Evolutionary conservation across 2,888 invertebrate genomes (phyloP), one percentile per base, ranked within the genome.

Genomic region (Apamea crenata): DNA sequence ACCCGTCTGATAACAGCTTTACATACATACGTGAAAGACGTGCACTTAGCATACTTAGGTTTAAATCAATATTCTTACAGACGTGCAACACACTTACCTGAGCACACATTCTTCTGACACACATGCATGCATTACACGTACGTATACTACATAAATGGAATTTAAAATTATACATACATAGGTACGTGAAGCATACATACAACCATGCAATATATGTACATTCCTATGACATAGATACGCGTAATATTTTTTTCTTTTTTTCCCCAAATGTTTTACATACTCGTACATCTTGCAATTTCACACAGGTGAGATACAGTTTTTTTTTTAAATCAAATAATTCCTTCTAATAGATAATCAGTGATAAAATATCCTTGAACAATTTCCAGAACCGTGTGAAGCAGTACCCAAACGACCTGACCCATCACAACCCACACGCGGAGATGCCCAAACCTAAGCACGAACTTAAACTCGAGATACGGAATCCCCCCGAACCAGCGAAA

Each of bases 391-490:
- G 96, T 2, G 96, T 96, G 32, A 97, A 96, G 91, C 95, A 95
- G 87, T 96, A 95, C 78, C 96, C 96, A 1, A 91, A 91, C 6
- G 97, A 95, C 76, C 85, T 97, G 40, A 97, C 96, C 2, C 97
- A 97, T 84, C 96, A 96, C 88, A 97, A 97, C 81, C 96, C 97
- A 0, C 96, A 97, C 84, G 96, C 97, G 0, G 96, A 96, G 84
- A 91, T 96, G 91, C 93, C 96, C 8, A 96, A 96, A 82, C 93
- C 95, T 44, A 96, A 95, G 85, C 94, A 94, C 63, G 96, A 96
- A 72, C 87, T 97, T 18, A 96, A 96, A 85, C 87, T 97, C 59
- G 96, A 96, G 83, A 96, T 96, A 32, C 92, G 95, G 78, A 95
- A 96, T 83, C 94, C 96, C 18, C 94, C 96, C 18, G 96, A 96